These are phyloP conservation scores for Sympetrum striolatum DNA, from an alignment of 2,888 invertebrate genomes.

Conservation along the genomic window DNA sequence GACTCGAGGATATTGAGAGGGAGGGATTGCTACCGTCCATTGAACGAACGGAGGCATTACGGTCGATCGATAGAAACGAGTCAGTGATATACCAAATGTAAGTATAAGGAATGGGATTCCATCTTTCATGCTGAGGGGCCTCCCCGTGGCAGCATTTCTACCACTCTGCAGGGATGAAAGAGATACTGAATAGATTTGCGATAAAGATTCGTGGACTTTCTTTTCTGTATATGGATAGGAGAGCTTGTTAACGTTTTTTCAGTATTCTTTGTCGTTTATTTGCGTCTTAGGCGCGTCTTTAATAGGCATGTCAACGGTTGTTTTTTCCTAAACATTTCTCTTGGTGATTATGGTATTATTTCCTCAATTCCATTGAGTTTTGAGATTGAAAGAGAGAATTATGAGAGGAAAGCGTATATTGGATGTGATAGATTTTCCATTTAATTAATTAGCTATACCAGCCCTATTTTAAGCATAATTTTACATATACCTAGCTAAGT, in stretches of 20 bases:
- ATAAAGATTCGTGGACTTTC: slow-evolving; percentile 1
- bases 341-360: background rate
- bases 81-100: slow-evolving; percentile 30
- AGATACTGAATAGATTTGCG: slow-evolving; percentile 4
- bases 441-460: no score
- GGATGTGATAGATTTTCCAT: no score
- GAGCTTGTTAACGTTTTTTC: slow-evolving; percentile 36
- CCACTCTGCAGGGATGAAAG: background rate
- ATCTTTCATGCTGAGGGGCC: background rate
- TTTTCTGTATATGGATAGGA: background rate
- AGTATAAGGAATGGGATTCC: background rate
- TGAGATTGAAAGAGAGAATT: no score
- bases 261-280: background rate
- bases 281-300: background rate
- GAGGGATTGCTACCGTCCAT: background rate
- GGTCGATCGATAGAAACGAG: slow-evolving; percentile 23
- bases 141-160: background rate
- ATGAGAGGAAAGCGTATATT: no score
- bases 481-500: no score
- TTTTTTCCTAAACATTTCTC: background rate
- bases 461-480: no score
- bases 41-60: slow-evolving; percentile 22
- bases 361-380: background rate
- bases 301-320: background rate
- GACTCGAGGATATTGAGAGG: background rate